Base-by-base conservation (phyloP, 2,888 invertebrate genomes). In the Rhaphigaster nebulosa region DNA sequence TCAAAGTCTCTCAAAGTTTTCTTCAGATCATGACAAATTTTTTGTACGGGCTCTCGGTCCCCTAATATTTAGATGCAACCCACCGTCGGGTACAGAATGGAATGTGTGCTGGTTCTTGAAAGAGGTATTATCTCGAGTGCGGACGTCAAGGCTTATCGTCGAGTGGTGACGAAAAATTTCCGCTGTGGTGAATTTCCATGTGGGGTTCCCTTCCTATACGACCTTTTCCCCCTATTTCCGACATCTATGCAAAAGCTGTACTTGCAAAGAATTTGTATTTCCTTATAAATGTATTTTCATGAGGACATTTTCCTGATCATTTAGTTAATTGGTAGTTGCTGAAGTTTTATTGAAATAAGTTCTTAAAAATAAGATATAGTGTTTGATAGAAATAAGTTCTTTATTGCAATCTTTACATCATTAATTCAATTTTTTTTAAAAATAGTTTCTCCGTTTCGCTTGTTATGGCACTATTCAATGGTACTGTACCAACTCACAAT, bases 91-190 rank as follows among this genome's bases (percentile, higher is more conserved):
- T 60, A 12, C 23, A 13, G 60, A 60, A 60, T 12, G n/a, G 60
- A 60, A 60, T 60, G 60, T 12, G 56, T 26, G 26, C 8, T 56
- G 26, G 60, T 0, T n/a, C n/a, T n/a, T n/a, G n/a, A 60, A n/a
- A 26, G 13, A n/a, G 23, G 56, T n/a, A 60, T 60, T 60, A 60
- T 60, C 60, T 60, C 10, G 26, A 60, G 60, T n/a, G n/a, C 60
- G 60, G n/a, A 12, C 60, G 60, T 60, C 60, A 60, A n/a, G 60
- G n/a, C 60, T 26, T 60, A n/a, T n/a, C n/a, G n/a, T n/a, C 60
- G 60, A 60, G n/a, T n/a, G 60, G 60, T 60, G 60, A 60, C 60
- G 60, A 60, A 60, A 60, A 60, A 60, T 60, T 60, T 60, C 60
- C 60, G 56, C n/a, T 60, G 60, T n/a, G 60, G 26, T n/a, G 60